Evolutionary conservation across 2,797 vertebrate genomes (phyloP).

Genomic region (Parauchenoglanis ngamensis): DNA sequence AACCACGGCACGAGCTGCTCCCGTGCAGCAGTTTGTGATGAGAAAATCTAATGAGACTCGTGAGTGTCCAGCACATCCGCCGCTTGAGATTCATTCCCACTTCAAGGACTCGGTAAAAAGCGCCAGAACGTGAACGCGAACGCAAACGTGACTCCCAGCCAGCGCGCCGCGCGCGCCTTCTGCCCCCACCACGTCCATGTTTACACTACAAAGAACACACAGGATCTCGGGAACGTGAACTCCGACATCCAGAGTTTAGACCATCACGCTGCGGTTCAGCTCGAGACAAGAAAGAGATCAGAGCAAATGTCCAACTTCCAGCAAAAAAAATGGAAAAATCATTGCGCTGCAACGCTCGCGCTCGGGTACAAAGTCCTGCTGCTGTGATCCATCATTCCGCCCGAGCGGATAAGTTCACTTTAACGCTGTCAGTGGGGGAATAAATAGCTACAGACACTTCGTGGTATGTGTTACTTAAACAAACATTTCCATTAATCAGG

Average conservation of each 20-base stretch:
- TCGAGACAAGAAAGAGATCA: too few relatives aligned
- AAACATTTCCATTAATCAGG: not conserved
- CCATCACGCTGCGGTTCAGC: not conserved
- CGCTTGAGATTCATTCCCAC: constrained; percentile 54
- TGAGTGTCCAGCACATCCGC: not conserved
- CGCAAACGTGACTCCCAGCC: constrained; percentile 8
- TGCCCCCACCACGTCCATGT: constrained; percentile 32
- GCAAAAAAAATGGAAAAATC: not conserved
- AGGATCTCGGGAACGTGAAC: not conserved
- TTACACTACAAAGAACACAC: not conserved
- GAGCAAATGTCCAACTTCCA: not conserved
- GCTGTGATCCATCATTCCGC: not conserved
- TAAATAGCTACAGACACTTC: fast-evolving
- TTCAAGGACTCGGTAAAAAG: constrained; percentile 54
- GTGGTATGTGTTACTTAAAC: fast-evolving
- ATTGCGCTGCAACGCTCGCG: constrained; percentile 8
- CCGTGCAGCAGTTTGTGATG: not conserved
- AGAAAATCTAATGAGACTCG: not conserved
- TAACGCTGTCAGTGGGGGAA: not conserved
- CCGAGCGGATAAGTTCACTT: not conserved
- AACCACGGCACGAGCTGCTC: not conserved
- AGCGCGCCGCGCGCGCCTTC: constrained; percentile 35
- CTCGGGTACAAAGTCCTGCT: constrained; percentile 62
- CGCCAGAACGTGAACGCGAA: constrained; percentile 66
- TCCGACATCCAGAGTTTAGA: not conserved